Evolutionary conservation across 1,140 invertebrate genomes (phyloP).

Genomic region (Eufriesea mexicana): DNA sequence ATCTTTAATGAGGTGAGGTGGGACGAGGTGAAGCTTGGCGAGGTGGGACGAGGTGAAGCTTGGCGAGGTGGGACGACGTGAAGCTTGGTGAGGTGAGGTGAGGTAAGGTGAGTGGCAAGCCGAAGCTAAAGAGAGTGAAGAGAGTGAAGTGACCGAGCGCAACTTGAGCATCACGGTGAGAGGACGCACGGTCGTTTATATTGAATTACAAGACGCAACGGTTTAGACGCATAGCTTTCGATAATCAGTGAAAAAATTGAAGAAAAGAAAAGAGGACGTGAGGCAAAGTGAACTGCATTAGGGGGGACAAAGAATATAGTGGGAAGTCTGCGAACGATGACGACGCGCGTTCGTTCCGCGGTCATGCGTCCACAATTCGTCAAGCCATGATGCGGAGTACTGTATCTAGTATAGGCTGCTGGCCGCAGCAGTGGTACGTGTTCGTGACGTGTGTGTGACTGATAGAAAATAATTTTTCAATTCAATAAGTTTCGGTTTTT

Average conservation of each 20-base stretch:
- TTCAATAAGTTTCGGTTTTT: conserved; percentile 1
- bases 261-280: background rate
- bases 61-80: conserved; percentile 23
- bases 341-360: conserved; percentile 63
- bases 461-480: conserved; percentile 46
- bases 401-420: conserved; percentile 52
- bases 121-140: conserved; percentile 37
- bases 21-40: conserved; percentile 28
- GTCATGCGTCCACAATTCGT: conserved; percentile 58
- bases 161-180: conserved; percentile 29
- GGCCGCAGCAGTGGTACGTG: conserved; percentile 47
- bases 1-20: conserved; percentile 22
- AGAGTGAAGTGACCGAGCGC: conserved; percentile 67
- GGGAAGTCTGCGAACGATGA: conserved; percentile 57
- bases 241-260: background rate
- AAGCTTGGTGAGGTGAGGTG: conserved; percentile 28
- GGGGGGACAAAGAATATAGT: conserved; percentile 38
- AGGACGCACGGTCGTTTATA: conserved; percentile 36
- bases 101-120: conserved; percentile 39
- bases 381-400: conserved; percentile 62
- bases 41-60: conserved; percentile 30
- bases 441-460: conserved; percentile 63
- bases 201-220: background rate
- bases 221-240: background rate
- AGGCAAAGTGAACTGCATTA: background rate